These are phyloP conservation scores for Seira ritae DNA, from an alignment of 2,888 invertebrate species.

Conservation along the genomic window DNA sequence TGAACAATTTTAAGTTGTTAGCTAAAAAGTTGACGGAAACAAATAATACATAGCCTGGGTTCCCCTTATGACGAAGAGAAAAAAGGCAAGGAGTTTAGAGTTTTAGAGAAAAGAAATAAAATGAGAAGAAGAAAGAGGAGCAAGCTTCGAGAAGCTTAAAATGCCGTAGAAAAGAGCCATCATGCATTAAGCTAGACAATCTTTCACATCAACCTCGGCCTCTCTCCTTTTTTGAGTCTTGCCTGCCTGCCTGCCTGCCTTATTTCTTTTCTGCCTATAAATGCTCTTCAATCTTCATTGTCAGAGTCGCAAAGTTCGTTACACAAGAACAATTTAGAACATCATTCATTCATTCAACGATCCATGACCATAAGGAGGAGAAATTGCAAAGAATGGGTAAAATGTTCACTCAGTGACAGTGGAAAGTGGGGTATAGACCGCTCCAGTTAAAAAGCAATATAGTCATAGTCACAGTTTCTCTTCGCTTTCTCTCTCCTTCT, in stretches of 20 bases:
- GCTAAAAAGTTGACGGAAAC: slow-evolving; percentile 57
- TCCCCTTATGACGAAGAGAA: background rate
- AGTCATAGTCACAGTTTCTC: too few relatives aligned
- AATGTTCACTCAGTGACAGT: background rate
- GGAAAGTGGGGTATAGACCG: too few relatives aligned
- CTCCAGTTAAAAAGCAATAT: too few relatives aligned
- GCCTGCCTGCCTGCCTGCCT: background rate
- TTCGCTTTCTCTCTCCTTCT: too few relatives aligned
- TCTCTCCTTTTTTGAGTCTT: slow-evolving; percentile 22
- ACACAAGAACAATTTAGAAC: slow-evolving; percentile 66
- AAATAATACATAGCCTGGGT: slow-evolving; percentile 34
- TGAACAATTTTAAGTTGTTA: slow-evolving; percentile 37
- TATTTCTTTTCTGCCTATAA: slow-evolving; percentile 30
- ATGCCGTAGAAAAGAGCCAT: slow-evolving; percentile 64
- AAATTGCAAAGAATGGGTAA: slow-evolving; percentile 7
- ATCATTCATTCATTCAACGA: slow-evolving; percentile 66
- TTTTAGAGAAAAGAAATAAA: slow-evolving; percentile 3
- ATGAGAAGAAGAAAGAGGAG: background rate
- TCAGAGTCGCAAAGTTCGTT: slow-evolving; percentile 66
- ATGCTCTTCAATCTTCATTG: slow-evolving; percentile 64
- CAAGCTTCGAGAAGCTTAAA: slow-evolving; percentile 49
- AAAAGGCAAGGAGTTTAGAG: slow-evolving; percentile 41
- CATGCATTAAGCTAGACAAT: slow-evolving; percentile 63
- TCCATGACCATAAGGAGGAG: slow-evolving; percentile 65
- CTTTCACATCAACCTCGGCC: slow-evolving; percentile 54